phyloP scores from a whole-genome alignment of 2,888 invertebrate species.

The Mimachlamys varia region DNA sequence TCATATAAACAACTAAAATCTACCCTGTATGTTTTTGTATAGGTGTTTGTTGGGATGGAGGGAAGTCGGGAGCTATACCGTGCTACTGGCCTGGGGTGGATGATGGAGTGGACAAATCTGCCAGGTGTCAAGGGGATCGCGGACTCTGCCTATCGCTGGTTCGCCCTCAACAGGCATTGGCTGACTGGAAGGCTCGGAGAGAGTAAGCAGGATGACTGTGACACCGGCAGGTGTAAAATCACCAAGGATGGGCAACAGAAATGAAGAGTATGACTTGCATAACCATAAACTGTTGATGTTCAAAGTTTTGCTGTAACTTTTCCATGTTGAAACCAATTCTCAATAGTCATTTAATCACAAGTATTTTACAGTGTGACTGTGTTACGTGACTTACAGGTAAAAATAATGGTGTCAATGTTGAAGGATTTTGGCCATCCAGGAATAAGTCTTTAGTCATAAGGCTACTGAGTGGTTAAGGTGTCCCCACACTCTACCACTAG shows the following conservation, averaged over 20 bases:
- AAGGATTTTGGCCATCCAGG: too few relatives aligned
- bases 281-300: not conserved
- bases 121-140: conserved; percentile 46
- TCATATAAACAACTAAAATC: too few relatives aligned
- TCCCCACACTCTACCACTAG: too few relatives aligned
- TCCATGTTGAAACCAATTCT: too few relatives aligned
- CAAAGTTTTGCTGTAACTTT: too few relatives aligned
- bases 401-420: too few relatives aligned
- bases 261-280: not conserved
- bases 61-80: conserved; percentile 58
- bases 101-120: conserved; percentile 50
- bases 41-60: conserved; percentile 55
- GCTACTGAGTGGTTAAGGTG: too few relatives aligned
- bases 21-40: not conserved
- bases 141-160: conserved; percentile 48
- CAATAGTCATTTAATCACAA: too few relatives aligned
- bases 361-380: too few relatives aligned
- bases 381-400: too few relatives aligned
- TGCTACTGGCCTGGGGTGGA: conserved; percentile 51
- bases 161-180: conserved; percentile 49
- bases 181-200: conserved; percentile 39
- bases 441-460: too few relatives aligned
- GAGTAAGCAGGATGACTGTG: not conserved
- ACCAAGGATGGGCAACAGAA: not conserved
- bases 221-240: not conserved